Conservation (phyloP, 2,797 vertebrate genomes). For the Crenichthys baileyi region DNA sequence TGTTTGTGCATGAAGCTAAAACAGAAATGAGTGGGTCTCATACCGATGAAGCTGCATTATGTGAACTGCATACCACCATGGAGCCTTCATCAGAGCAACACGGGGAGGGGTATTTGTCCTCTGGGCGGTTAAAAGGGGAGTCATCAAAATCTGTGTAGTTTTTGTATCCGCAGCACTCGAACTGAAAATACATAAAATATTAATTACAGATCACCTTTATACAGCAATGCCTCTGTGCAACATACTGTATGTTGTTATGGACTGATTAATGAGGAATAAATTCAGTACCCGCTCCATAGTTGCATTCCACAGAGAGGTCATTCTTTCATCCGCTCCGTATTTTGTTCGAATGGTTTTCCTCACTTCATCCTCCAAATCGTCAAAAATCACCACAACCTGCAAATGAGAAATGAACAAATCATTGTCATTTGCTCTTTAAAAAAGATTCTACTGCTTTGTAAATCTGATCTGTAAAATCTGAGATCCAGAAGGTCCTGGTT, state of each 20-base stretch:
- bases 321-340: slow-evolving; percentile 17
- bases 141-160: slow-evolving; percentile 77
- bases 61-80: rapidly evolving
- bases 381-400: slow-evolving; percentile 71
- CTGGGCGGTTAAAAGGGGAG: slow-evolving; percentile 53
- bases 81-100: slow-evolving; percentile 53
- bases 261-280: not conserved
- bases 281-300: slow-evolving; percentile 78
- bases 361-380: slow-evolving; percentile 37
- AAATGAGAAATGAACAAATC: not conserved
- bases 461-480: not conserved
- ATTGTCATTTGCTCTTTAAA: not conserved
- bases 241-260: not conserved
- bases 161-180: slow-evolving; percentile 78
- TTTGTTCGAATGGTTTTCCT: slow-evolving; percentile 6
- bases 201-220: not conserved
- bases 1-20: not conserved
- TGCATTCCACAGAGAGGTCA: slow-evolving; percentile 72
- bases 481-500: not conserved
- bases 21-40: not conserved
- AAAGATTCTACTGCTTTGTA: not conserved
- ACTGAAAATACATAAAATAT: slow-evolving; percentile 56
- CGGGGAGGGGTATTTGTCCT: slow-evolving; percentile 30
- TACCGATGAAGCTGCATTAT: rapidly evolving
- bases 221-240: not conserved